Percentiles rank a stretch among this genome's conserved stretches.
phyloP scores from a whole-genome alignment of 2,888 invertebrate genomes.

The Dione juno region DNA sequence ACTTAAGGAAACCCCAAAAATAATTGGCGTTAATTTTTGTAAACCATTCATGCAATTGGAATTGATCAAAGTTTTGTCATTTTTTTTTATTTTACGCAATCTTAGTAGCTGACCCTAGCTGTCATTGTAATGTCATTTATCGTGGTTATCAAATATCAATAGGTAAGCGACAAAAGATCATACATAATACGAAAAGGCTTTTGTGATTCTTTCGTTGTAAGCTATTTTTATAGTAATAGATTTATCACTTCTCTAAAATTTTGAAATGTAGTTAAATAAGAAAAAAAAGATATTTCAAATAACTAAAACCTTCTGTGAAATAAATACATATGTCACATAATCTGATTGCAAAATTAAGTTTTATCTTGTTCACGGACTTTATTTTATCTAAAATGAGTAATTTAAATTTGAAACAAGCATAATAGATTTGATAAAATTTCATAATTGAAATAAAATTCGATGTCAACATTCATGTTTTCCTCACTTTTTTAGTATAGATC shows the following conservation, averaged over 20 bases:
- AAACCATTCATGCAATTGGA: constrained; percentile 7
- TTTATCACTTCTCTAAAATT: constrained; percentile 15
- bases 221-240: constrained; percentile 36
- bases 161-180: constrained; percentile 16
- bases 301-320: not conserved
- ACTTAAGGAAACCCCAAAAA: not conserved
- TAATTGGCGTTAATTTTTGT: not conserved
- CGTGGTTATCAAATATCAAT: constrained; percentile 26
- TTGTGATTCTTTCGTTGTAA: constrained; percentile 31
- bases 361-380: not conserved
- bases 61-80: not conserved
- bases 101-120: constrained; percentile 12
- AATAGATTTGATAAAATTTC: too few relatives aligned
- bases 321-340: not conserved
- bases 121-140: not conserved
- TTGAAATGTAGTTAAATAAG: constrained; percentile 28
- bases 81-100: not conserved
- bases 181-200: constrained; percentile 29
- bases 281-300: not conserved
- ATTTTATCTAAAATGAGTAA: not conserved
- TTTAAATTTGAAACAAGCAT: not conserved
- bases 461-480: too few relatives aligned
- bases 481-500: too few relatives aligned
- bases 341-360: not conserved
- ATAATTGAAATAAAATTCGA: too few relatives aligned